These are phyloP conservation scores for Aramus guarauna DNA, from an alignment of 2,113 vertebrate genomes.

Conservation along the genomic window DNA sequence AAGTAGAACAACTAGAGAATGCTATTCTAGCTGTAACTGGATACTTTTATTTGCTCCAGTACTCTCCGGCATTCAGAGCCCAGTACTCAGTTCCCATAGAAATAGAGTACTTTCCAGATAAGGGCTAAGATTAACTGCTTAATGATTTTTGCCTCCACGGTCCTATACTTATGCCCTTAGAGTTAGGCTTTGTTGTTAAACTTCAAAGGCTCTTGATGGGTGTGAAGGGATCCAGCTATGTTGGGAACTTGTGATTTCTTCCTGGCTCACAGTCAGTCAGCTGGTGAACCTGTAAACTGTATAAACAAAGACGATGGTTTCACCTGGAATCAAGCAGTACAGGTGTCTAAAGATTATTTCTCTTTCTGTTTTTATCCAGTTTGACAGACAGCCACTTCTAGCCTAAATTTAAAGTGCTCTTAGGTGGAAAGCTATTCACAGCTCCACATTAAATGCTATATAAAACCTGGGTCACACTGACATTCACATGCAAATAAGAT, in stretches of 20 bases:
- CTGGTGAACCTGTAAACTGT: not conserved
- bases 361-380: not conserved
- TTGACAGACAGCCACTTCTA: not conserved
- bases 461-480: accelerated
- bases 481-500: not conserved
- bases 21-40: not conserved
- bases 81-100: constrained; percentile 3
- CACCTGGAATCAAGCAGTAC: not conserved
- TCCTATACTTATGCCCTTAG: not conserved
- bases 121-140: not conserved
- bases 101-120: not conserved
- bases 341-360: not conserved
- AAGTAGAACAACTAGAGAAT: not conserved
- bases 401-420: not conserved
- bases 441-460: not conserved
- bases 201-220: not conserved
- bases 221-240: not conserved
- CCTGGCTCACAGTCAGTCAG: not conserved
- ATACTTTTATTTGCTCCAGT: not conserved
- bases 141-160: not conserved
- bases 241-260: not conserved
- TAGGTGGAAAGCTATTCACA: not conserved
- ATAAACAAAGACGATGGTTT: not conserved
- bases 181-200: not conserved
- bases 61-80: not conserved